Conservation (phyloP, 2,888 invertebrate species). For the Microplitis manilae region DNA sequence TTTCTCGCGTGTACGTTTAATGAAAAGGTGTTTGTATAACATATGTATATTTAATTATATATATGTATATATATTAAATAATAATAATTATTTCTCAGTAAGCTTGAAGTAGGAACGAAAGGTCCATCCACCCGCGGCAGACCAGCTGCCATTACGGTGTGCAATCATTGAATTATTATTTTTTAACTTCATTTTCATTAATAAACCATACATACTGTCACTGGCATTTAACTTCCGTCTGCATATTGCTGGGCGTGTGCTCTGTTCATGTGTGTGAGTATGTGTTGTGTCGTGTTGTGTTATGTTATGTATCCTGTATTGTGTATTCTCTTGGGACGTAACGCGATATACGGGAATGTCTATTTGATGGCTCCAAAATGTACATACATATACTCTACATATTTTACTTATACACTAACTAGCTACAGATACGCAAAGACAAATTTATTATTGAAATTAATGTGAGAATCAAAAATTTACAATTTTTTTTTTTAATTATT, state of each 20-base stretch:
- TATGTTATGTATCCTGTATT: slow-evolving; percentile 2
- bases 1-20: neutral
- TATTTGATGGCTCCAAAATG: slow-evolving; percentile 27
- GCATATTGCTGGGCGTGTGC: neutral
- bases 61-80: slow-evolving; percentile 7
- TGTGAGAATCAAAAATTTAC: too few species aligned
- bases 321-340: neutral
- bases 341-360: slow-evolving; percentile 4
- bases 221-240: neutral
- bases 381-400: neutral
- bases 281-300: neutral
- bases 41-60: too few species aligned
- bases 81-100: slow-evolving; percentile 5
- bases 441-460: too few species aligned
- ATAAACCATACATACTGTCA: slow-evolving; percentile 13
- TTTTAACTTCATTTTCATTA: slow-evolving; percentile 12
- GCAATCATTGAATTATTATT: neutral
- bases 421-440: too few species aligned
- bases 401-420: too few species aligned
- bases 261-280: neutral
- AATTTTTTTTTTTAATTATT: too few species aligned
- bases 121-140: slow-evolving; percentile 54
- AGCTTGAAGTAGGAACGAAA: slow-evolving; percentile 16
- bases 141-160: slow-evolving; percentile 62
- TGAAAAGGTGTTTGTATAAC: neutral